Conservation (phyloP, 2,113 vertebrate species). For the Acanthisitta chloris region DNA sequence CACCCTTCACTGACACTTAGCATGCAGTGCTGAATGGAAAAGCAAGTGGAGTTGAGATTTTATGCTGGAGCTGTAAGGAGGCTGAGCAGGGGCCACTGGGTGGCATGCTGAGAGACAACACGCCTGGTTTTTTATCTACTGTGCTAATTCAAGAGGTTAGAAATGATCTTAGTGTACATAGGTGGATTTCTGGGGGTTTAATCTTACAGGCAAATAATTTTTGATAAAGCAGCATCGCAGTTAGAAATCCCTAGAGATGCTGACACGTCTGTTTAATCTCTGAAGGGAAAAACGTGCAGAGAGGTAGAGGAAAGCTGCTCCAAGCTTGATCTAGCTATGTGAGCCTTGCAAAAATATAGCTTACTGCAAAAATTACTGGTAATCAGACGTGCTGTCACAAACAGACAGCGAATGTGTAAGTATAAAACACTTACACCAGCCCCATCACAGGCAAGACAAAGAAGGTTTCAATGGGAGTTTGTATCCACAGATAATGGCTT, state of each 20-base stretch:
- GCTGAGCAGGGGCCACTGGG: background rate
- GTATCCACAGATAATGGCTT: slow-evolving; percentile 46
- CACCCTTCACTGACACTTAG: background rate
- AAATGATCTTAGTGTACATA: background rate
- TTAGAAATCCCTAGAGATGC: background rate
- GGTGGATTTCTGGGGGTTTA: background rate
- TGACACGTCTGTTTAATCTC: background rate
- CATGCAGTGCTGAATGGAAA: background rate
- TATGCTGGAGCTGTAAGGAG: background rate
- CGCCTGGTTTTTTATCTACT: background rate
- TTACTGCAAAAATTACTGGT: slow-evolving; percentile 28
- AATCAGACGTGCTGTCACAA: slow-evolving; percentile 42
- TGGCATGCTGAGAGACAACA: background rate
- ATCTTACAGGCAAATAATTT: background rate
- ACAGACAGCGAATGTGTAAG: background rate
- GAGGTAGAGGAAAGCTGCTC: background rate
- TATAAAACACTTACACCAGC: slow-evolving; percentile 8
- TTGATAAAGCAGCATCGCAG: background rate
- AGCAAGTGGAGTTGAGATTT: background rate
- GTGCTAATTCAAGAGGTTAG: background rate
- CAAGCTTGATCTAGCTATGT: background rate
- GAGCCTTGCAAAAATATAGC: slow-evolving; percentile 14
- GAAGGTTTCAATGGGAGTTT: slow-evolving; percentile 41
- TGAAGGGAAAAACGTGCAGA: background rate
- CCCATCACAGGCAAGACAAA: slow-evolving; percentile 47